Base-by-base conservation (phyloP, 1,140 invertebrate species). In the Plectus sambesii region DNA sequence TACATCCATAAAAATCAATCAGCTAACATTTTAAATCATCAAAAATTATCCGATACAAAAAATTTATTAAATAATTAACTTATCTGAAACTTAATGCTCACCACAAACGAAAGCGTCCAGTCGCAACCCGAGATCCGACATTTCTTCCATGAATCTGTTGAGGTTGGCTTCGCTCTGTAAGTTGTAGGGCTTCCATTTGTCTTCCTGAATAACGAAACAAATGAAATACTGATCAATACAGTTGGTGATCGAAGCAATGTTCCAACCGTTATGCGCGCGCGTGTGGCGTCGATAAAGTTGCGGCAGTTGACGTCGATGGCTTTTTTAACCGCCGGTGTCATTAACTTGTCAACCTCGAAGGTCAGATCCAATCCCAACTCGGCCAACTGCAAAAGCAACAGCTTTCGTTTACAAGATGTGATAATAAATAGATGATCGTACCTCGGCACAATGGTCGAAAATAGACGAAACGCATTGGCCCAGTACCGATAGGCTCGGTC, bases 311-410 rank as follows among this genome's bases (percentile, higher is more conserved):
- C 81, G 53, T 74, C 71, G 30, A 87, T 70, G 9, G 72, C 66
- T 50, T 62, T 64, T 41, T 73, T 69, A 20, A 86, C 69, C 17
- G 83, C 80, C 9, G 75, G 74, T 53, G 81, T 74, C 27, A 92
- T 72, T 49, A 84, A 77, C 25, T 80, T 79, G 60, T 89, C 83
- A 41, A 93, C 72, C 60, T 84, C 80, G 69, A 87, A 90, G 39
- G 79, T 78, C 25, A 93, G 71, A 69, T 87, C 85, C 54, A 87
- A 72, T 0, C 85, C 85, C 50, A 82, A 76, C 30, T 77, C 74
- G 22, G 74, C 77, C 26, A 85, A 62, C 79, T 82, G 59, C 27
- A 73, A 62, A n/a, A n/a, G n/a, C n/a, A n/a, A n/a, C n/a, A n/a
- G n/a, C n/a, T n/a, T n/a, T n/a, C n/a, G n/a, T n/a, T n/a, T n/a